Conservation (phyloP, 2,888 invertebrate species). For the Drosophila mimica region DNA sequence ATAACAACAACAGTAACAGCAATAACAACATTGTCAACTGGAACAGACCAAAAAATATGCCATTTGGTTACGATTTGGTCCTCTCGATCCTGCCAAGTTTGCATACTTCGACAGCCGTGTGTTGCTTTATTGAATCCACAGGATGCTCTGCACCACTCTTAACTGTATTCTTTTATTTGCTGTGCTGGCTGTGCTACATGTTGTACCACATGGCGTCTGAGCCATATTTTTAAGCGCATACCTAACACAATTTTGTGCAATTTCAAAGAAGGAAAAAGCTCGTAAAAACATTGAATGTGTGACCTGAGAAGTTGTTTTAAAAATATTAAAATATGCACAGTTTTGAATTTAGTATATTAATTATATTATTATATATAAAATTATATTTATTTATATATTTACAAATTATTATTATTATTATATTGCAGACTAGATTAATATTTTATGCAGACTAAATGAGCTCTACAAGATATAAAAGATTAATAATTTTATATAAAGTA, state of each 20-base stretch:
- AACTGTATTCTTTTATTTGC: background rate
- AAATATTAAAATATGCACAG: background rate
- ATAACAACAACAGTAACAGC: constrained; percentile 19
- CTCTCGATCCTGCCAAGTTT: constrained; percentile 18
- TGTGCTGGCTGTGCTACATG: background rate
- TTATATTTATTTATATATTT: background rate
- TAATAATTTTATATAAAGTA: background rate
- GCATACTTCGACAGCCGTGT: constrained; percentile 22
- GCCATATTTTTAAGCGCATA: background rate
- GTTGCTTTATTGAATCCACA: constrained; percentile 33
- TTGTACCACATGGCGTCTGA: constrained; percentile 2
- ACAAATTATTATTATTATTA: too few species aligned
- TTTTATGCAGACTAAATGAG: too few species aligned
- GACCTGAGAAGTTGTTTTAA: background rate
- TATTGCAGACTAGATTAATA: background rate
- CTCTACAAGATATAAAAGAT: too few species aligned
- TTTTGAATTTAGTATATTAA: background rate
- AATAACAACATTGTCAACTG: constrained; percentile 25
- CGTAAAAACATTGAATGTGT: background rate
- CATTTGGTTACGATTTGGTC: constrained; percentile 20
- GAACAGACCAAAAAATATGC: constrained; percentile 7
- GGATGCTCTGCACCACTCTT: constrained; percentile 2
- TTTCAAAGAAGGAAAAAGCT: background rate
- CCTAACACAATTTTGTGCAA: background rate
- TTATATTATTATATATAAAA: background rate